Conservation (phyloP, 2,888 invertebrate species). For the Idaea dimidiata region DNA sequence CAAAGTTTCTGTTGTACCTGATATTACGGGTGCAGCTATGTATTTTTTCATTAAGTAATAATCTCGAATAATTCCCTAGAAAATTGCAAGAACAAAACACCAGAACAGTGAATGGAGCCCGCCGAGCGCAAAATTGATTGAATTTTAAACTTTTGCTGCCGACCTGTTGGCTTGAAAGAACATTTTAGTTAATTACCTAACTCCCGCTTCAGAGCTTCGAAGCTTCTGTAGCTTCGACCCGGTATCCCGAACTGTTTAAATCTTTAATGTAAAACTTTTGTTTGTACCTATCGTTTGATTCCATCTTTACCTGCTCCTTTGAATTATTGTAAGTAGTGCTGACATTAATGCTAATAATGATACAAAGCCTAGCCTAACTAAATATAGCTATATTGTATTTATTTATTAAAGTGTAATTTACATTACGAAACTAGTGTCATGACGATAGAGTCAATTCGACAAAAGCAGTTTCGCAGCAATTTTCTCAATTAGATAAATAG, state of each 20-base stretch:
- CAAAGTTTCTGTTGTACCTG: no score
- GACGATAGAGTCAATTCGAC: no score
- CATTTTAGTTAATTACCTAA: constrained; percentile 47
- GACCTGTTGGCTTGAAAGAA: constrained; percentile 35
- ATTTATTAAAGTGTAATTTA: no score
- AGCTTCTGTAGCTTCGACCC: constrained; percentile 23
- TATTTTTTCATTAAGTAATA: neutral
- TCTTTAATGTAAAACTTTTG: constrained; percentile 32
- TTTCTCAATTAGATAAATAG: no score
- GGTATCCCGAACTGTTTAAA: constrained; percentile 31
- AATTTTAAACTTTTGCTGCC: constrained; percentile 53
- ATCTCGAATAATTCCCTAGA: constrained; percentile 1
- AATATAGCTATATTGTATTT: no score
- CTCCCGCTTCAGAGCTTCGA: constrained; percentile 17
- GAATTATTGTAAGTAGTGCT: neutral
- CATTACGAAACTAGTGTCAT: no score
- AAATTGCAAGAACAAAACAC: constrained; percentile 43
- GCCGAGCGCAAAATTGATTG: constrained; percentile 57
- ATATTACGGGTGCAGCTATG: no score
- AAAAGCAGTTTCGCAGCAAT: no score
- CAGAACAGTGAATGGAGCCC: constrained; percentile 40
- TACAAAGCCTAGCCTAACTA: no score
- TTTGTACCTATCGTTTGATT: constrained; percentile 10
- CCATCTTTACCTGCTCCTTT: constrained; percentile 7
- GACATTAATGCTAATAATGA: neutral